Base-by-base conservation (phyloP, 2,888 invertebrate genomes). In the Ditylenchus weischeri region DNA sequence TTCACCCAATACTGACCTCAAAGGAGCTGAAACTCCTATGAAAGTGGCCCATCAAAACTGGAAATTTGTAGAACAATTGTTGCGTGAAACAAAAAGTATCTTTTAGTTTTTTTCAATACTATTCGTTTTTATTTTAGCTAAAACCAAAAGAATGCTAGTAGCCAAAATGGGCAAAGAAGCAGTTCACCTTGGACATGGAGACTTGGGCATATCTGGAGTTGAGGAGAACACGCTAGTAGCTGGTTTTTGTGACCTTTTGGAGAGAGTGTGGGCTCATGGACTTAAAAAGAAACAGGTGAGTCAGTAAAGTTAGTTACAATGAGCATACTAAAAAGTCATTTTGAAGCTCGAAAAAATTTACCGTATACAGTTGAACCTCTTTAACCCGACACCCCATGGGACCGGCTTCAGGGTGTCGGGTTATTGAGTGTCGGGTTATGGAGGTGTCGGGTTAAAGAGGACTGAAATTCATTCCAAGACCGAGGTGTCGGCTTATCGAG, bases 81-180 rank as follows among this genome's bases (percentile, higher is more conserved):
- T 98, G 61, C 93, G 93, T 88, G 96, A 87, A 78, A 85, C 84
- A 62, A 87, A 86, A 79, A 83, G 83, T 79, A 35, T 18, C 65
- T 61, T 57, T 63, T 11, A 23, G 15, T 51, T 29, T 49, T 18
- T 35, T 58, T 48, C 57, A 2, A 1, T 36, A 57, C 35, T 2
- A 23, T 38, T 21, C 69, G 19, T 11, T 23, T 60, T 38, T 36
- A 5, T 67, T 65, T 43, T 65, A 79, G 80, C 75, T 2, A 82
- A 94, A 88, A 98, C 96, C 0, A 98, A 98, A 86, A 88, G 95
- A 75, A 95, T 98, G 93, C 86, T 98, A 48, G 89, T 98, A n/a
- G 94, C 95, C 82, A 98, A 98, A 86, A 91, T 98, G 90, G 96
- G 96, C 19, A 78, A 77, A 60, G 98, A 98, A 86, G 96, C 95